Conservation (phyloP, 2,797 vertebrate species). For the Channa striata region DNA sequence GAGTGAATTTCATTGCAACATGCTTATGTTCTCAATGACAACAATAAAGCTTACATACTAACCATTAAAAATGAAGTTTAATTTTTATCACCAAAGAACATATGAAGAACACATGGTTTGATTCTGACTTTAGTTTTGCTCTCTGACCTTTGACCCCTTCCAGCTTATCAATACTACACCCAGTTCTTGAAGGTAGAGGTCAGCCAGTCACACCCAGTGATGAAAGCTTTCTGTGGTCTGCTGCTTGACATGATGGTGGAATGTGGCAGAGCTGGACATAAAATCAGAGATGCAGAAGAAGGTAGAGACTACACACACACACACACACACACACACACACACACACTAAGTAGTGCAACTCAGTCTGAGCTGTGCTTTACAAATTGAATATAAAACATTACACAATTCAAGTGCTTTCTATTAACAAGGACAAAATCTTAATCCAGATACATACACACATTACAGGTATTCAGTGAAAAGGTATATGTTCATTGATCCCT, state of each 20-base stretch:
- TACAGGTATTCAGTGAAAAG: no score
- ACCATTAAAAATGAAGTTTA: neutral
- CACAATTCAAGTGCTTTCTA: no score
- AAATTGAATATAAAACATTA: no score
- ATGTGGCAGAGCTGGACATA: constrained; percentile 52
- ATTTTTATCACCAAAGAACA: neutral
- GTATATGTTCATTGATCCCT: neutral
- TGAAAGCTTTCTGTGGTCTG: constrained; percentile 91
- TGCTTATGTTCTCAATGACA: neutral
- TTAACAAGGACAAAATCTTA: no score
- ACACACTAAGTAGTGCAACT: no score
- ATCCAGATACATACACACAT: no score
- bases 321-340: no score
- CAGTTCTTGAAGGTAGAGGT: constrained; percentile 93
- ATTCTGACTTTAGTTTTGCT: neutral
- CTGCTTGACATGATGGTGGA: constrained; percentile 79
- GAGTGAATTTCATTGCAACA: no score
- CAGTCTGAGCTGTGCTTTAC: no score
- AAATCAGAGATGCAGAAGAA: constrained; percentile 86
- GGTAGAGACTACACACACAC: constrained; percentile 75
- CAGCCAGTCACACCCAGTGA: constrained; percentile 92
- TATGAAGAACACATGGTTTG: neutral
- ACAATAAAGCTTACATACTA: no score
- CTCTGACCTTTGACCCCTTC: constrained; percentile 40
- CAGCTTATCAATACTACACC: constrained; percentile 91